Base-by-base conservation (phyloP, 2,888 invertebrate genomes). In the Melanophora roralis region DNA sequence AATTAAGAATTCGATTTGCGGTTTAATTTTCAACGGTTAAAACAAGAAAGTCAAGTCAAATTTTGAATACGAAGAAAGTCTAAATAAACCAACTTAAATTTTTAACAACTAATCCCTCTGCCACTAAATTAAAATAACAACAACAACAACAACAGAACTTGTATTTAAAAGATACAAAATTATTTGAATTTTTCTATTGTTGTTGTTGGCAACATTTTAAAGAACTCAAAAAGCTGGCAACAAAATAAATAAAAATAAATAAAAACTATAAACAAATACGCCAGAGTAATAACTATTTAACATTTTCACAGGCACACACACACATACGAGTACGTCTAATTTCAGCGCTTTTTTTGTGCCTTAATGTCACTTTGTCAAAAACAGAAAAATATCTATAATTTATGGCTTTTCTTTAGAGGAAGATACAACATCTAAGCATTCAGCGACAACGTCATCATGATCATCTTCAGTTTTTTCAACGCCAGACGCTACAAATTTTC, bases 331-430 rank as follows among this genome's bases (percentile, higher is more conserved):
- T n/a, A n/a, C n/a, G n/a, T n/a, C n/a, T n/a, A n/a, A n/a, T n/a
- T n/a, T 67, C 67, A 59, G 74, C 74, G 74, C 43, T 38, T 64
- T 76, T 72, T 55, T 62, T 67, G 53, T 75, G 76, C 78, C 81
- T 83, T 85, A 84, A 83, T 86, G 87, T 87, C 88, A 84, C 81
- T 82, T 73, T 73, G 72, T 76, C 71, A 65, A 57, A 53, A 62
- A 73, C 53, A 62, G 57, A 73, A 73, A 72, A 69, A 72, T 51
- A 27, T 85, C 81, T 83, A 85, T 87, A 86, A 87, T 88, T 88
- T 88, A 88, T 88, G 84, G 85, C 83, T 84, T 86, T 86, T 80
- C 76, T 86, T 85, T 84, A 84, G 83, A 84, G 84, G 83, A 84
- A 86, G 86, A 85, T 84, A 81, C 81, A 69, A 80, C 81, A 69